Evolutionary conservation across 1,140 invertebrate genomes (phyloP).

Genomic region (Leptinotarsa defecta): DNA sequence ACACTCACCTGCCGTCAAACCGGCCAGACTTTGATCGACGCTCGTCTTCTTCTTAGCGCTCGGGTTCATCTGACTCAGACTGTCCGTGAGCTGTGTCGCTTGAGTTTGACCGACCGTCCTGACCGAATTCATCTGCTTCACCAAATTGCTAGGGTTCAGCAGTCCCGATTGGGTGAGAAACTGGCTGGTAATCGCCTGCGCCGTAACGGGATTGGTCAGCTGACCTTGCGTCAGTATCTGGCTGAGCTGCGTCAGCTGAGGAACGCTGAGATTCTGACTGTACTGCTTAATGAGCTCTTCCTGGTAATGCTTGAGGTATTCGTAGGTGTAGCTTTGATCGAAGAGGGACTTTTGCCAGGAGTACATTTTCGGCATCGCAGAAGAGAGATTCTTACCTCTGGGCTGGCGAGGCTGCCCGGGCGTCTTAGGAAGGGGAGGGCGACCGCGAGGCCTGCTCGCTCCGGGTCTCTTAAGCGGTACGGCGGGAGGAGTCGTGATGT

Average conservation of each 20-base stretch:
- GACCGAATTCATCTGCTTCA: constrained; percentile 33
- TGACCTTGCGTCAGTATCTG: constrained; percentile 41
- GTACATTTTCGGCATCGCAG: constrained; percentile 33
- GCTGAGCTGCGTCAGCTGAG: constrained; percentile 42
- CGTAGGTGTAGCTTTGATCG: constrained; percentile 36
- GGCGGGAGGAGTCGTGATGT: constrained; percentile 22
- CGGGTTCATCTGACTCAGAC: constrained; percentile 16
- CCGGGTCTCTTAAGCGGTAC: constrained; percentile 45
- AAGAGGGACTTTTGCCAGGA: constrained; percentile 41
- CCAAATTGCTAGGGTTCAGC: constrained; percentile 25
- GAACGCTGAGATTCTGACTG: constrained; percentile 46
- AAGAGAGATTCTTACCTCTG: constrained; percentile 38
- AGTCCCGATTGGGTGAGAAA: constrained; percentile 35
- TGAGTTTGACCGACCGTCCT: background rate
- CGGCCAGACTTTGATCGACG: constrained; percentile 4
- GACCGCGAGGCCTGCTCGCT: constrained; percentile 49
- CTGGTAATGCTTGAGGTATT: constrained; percentile 52
- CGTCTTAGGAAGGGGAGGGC: constrained; percentile 51
- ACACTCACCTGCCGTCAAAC: constrained; percentile 21
- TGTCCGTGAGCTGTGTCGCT: constrained; percentile 7
- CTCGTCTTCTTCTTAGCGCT: constrained; percentile 20
- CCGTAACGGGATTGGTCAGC: constrained; percentile 38
- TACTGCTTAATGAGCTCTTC: constrained; percentile 54
- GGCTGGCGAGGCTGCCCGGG: constrained; percentile 40
- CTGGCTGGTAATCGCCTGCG: constrained; percentile 33